phyloP scores from a whole-genome alignment of 2,888 invertebrate genomes.

The Drosophila neutralis region DNA sequence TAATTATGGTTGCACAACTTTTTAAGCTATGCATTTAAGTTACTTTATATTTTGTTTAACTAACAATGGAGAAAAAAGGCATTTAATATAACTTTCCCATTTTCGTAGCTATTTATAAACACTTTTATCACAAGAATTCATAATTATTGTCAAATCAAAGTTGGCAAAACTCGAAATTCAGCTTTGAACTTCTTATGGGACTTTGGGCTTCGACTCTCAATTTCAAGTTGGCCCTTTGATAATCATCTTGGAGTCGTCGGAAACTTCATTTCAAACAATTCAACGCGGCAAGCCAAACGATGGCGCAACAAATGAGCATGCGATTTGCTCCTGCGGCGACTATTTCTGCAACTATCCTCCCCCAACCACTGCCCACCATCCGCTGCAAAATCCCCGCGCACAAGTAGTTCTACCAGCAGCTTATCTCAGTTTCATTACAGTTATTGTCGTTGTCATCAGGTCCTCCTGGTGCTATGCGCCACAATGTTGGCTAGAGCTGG shows the following conservation, averaged over 20 bases:
- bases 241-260: constrained; percentile 57
- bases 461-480: constrained; percentile 61
- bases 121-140: constrained; percentile 1
- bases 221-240: constrained; percentile 48
- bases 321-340: constrained; percentile 62
- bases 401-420: constrained; percentile 43
- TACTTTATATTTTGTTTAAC: neutral
- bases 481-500: constrained; percentile 64
- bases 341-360: neutral
- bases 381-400: neutral
- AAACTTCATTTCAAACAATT: constrained; percentile 65
- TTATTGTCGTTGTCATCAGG: constrained; percentile 80
- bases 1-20: neutral
- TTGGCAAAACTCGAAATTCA: constrained; percentile 20
- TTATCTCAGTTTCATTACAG: constrained; percentile 79
- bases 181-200: constrained; percentile 16
- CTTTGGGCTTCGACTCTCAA: constrained; percentile 24
- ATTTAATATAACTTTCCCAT: neutral
- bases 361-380: neutral
- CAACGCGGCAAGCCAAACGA: constrained; percentile 57
- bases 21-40: neutral
- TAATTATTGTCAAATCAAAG: constrained; percentile 43
- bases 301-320: constrained; percentile 75
- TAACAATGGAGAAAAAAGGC: neutral
- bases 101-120: neutral